phyloP scores from a whole-genome alignment of 2,113 vertebrate genomes.

The Thalassoma bifasciatum region DNA sequence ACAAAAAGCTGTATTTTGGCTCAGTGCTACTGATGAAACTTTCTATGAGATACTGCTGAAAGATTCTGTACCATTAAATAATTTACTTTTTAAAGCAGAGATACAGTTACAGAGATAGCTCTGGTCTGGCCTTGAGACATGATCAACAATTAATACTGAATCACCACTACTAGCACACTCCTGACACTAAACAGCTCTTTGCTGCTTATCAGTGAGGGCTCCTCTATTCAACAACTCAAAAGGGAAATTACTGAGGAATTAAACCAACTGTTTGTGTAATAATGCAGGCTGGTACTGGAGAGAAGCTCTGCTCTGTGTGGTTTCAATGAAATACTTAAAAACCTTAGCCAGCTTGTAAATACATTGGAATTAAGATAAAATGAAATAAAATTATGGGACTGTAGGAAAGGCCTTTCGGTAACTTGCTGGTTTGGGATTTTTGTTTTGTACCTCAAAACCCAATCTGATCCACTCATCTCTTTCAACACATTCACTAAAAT shows the following conservation, averaged over 20 bases:
- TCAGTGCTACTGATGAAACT: constrained; percentile 1
- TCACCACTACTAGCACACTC: neutral
- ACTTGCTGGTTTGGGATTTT: too few relatives aligned
- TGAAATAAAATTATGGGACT: neutral
- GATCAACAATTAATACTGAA: constrained; percentile 13
- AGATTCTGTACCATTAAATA: constrained; percentile 22
- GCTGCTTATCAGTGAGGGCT: neutral
- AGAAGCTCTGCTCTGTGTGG: neutral
- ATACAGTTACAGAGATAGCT: neutral
- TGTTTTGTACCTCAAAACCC: too few relatives aligned
- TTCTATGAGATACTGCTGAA: neutral
- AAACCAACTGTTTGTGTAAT: neutral
- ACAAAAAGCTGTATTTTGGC: neutral
- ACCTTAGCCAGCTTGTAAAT: too few relatives aligned
- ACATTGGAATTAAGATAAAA: too few relatives aligned
- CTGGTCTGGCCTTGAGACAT: constrained; percentile 16
- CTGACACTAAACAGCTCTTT: neutral
- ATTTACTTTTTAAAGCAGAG: constrained; percentile 10
- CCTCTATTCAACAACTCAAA: constrained; percentile 1
- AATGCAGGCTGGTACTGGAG: neutral
- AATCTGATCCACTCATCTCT: too few relatives aligned
- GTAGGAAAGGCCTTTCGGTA: neutral
- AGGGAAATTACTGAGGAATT: constrained; percentile 4
- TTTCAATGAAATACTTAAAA: neutral
- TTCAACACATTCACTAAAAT: too few relatives aligned